Conservation (phyloP, 2,113 vertebrate genomes). For the Nipponia nippon region DNA sequence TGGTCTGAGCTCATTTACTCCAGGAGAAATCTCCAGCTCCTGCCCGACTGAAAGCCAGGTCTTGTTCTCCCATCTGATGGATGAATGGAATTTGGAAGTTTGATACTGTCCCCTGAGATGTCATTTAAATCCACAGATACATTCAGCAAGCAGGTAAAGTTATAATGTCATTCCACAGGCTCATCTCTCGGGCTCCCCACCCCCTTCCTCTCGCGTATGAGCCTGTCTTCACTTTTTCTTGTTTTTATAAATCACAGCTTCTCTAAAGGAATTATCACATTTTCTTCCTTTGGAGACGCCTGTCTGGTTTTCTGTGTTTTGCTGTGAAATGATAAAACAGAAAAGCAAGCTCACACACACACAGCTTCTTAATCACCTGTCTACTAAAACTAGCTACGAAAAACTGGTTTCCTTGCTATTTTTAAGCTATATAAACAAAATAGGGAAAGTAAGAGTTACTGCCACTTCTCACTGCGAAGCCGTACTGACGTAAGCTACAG, state of each 20-base stretch:
- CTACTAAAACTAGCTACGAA: background rate
- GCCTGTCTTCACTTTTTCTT: background rate
- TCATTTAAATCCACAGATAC: slow-evolving; percentile 79
- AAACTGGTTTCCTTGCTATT: background rate
- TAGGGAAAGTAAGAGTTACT: background rate
- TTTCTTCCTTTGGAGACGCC: slow-evolving; percentile 6
- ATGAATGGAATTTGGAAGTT: slow-evolving; percentile 85
- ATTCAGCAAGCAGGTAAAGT: slow-evolving; percentile 46
- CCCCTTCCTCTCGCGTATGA: background rate
- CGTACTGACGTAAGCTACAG: background rate
- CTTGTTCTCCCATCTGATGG: slow-evolving; percentile 90
- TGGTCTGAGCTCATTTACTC: slow-evolving; percentile 84
- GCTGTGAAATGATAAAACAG: background rate
- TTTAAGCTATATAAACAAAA: background rate
- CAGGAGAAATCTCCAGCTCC: slow-evolving; percentile 68
- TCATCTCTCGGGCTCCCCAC: slow-evolving; percentile 44
- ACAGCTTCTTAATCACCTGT: background rate
- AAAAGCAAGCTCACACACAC: background rate
- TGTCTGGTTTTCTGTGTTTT: background rate
- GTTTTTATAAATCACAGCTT: background rate
- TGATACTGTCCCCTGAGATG: slow-evolving; percentile 89
- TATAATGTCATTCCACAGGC: slow-evolving; percentile 41
- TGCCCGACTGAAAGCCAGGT: slow-evolving; percentile 82
- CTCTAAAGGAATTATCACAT: slow-evolving; percentile 5
- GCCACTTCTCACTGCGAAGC: background rate